phyloP scores from a whole-genome alignment of 2,888 invertebrate species.

The Xestia ashworthii region DNA sequence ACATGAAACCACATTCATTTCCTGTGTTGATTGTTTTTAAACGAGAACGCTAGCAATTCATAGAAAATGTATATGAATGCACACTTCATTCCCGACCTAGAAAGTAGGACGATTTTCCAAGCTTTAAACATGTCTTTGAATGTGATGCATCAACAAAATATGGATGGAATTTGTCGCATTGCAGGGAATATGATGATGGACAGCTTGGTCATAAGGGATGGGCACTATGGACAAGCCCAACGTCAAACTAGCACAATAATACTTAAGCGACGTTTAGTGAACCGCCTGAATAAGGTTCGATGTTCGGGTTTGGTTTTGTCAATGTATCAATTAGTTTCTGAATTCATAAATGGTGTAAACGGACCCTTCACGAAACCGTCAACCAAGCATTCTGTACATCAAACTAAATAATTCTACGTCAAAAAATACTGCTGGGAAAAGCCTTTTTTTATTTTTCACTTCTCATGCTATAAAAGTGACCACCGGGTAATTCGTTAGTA shows the following conservation, averaged over 20 bases:
- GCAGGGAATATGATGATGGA: conserved; percentile 21
- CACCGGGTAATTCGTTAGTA: too few relatives aligned
- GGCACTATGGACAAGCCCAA: background rate
- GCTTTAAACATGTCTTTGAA: conserved; percentile 20
- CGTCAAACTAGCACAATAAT: background rate
- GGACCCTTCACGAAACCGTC: too few relatives aligned
- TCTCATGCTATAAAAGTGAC: too few relatives aligned
- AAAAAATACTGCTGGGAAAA: too few relatives aligned
- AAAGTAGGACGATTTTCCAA: conserved; percentile 38
- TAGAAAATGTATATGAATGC: conserved; percentile 41
- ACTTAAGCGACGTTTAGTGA: background rate
- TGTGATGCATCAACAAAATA: conserved; percentile 2
- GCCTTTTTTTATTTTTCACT: too few relatives aligned
- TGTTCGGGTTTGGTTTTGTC: background rate
- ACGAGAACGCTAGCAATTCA: conserved; percentile 40
- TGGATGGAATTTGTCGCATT: conserved; percentile 20
- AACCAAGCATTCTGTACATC: too few relatives aligned
- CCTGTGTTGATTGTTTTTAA: conserved; percentile 51
- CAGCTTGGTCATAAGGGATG: background rate
- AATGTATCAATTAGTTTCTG: background rate
- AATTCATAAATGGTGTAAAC: background rate
- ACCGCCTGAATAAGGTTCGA: too few relatives aligned
- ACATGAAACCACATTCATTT: conserved; percentile 32
- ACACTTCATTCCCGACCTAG: conserved; percentile 43
- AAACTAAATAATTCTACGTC: too few relatives aligned